Conservation (phyloP, 1,140 invertebrate genomes). For the Diuraphis noxia region DNA sequence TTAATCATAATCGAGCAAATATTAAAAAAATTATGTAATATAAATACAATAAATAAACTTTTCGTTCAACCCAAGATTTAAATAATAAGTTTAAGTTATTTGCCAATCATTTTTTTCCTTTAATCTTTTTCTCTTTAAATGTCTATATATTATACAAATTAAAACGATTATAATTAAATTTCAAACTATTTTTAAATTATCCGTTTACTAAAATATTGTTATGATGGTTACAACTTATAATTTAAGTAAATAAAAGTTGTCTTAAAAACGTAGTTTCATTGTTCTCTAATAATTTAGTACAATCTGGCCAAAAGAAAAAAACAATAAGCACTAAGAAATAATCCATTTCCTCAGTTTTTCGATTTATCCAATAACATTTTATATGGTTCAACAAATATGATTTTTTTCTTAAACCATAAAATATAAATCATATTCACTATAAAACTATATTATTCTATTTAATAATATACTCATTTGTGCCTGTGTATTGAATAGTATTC, state of each 20-base stretch:
- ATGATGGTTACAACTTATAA: not conserved
- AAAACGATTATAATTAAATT: not conserved
- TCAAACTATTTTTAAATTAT: slow-evolving; percentile 1
- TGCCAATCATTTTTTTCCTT: not conserved
- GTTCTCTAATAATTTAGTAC: not conserved
- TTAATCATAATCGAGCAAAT: not conserved
- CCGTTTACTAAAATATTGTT: not conserved
- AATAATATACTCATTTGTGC: not conserved
- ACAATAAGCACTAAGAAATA: not conserved
- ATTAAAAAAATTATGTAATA: not conserved
- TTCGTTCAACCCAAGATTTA: not conserved
- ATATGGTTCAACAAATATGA: not conserved
- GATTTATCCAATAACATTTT: not conserved
- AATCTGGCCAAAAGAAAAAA: not conserved
- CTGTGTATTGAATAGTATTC: not conserved
- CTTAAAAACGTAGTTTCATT: not conserved
- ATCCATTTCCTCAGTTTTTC: not conserved
- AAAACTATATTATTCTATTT: not conserved
- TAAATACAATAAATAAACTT: not conserved
- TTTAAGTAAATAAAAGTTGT: slow-evolving; percentile 2
- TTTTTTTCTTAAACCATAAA: not conserved
- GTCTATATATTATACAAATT: not conserved
- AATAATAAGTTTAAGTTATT: not conserved
- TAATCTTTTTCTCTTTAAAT: not conserved
- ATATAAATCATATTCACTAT: not conserved